Evolutionary conservation across 2,888 invertebrate genomes (phyloP), one percentile per base, ranked within the genome.

Genomic region (Hylaea fasciaria): DNA sequence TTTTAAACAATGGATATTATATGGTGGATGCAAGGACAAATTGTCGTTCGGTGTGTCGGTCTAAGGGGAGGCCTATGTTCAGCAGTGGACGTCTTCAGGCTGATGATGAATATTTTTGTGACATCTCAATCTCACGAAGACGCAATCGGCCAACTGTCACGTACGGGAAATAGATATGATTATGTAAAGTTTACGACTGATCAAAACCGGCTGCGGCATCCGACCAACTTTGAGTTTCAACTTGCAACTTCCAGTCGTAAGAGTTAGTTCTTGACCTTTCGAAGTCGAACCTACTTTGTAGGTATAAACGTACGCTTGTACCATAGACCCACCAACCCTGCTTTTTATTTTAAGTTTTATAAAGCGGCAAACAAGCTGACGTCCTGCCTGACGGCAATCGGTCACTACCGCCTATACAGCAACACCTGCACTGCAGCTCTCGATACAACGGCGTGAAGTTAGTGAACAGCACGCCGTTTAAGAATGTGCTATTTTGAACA

Each of bases 191-290:
- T 50, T 41, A 62, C 12, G 35, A 49, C 52, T 68, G 68, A 71
- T 71, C 69, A 68, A 69, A 66, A 61, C 58, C 47, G 53, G 43
- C 66, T 63, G 64, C 48, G 55, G 59, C 64, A 22, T 53, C 54
- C 48, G 56, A 35, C 17, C 17, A 74, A 76, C 68, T 78, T 78
- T 74, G 58, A 65, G 64, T 55, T 64, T 58, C 58, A 44, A 61
- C 48, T 54, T 28, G 5, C 55, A 41, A 62, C 41, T 48, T 47
- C 28, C 13, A 32, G 62, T 66, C 57, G 46, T 45, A 2, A 37
- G 29, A 49, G 45, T 35, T 45, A 48, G 53, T 49, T 54, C 9
- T 12, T 14, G 43, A 48, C 47, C 28, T 49, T 35, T 13, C 55
- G 11, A 32, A 49, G 44, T 43, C 35, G 32, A 4, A 40, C 29